phyloP scores from a whole-genome alignment of 2,797 vertebrate species.

The Lepus townsendii region DNA sequence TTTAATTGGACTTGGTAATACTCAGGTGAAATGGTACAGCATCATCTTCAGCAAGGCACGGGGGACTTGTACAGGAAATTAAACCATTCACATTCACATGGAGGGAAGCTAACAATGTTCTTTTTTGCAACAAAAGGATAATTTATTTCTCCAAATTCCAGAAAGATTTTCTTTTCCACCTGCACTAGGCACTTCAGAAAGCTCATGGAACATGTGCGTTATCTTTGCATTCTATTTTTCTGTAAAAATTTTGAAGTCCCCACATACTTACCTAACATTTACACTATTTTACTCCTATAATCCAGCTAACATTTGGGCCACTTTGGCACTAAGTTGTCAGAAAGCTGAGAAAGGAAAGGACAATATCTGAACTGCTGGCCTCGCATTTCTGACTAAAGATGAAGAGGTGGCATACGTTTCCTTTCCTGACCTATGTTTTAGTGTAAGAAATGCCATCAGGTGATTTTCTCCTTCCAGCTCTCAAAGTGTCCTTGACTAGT shows the following conservation, averaged over 20 bases:
- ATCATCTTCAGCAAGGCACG: slow-evolving; percentile 62
- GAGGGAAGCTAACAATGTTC: not conserved
- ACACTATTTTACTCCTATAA: not conserved
- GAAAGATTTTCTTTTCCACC: not conserved
- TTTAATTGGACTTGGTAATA: not conserved
- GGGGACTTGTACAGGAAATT: slow-evolving; percentile 33
- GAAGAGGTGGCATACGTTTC: not conserved
- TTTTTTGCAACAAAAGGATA: not conserved
- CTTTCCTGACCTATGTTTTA: not conserved
- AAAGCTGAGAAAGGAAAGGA: not conserved
- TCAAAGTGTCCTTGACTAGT: not conserved
- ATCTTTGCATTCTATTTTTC: too few species aligned
- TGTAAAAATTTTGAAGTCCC: too few species aligned
- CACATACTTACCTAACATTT: not conserved
- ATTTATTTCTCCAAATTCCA: not conserved
- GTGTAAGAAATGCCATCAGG: not conserved
- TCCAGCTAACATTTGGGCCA: not conserved
- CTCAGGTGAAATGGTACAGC: not conserved
- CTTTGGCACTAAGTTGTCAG: not conserved
- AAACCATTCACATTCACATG: not conserved
- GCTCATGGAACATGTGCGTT: too few species aligned
- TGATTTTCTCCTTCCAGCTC: not conserved
- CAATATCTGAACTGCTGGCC: not conserved
- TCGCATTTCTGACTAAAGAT: not conserved
- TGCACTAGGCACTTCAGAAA: not conserved